Evolutionary conservation across 2,888 invertebrate species (phyloP).

Genomic region (Polyommatus icarus): DNA sequence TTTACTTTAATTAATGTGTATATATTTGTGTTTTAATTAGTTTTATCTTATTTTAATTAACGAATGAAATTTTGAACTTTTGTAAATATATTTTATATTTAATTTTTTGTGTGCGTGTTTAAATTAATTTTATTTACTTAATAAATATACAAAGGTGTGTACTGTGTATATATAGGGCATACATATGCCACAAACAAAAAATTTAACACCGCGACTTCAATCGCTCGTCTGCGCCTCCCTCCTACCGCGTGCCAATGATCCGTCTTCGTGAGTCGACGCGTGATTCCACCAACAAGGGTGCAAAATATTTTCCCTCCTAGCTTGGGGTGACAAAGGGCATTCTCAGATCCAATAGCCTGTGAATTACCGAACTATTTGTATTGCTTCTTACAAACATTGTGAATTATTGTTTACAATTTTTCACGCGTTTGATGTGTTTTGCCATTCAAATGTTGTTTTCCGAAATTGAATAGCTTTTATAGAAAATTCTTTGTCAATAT

Average conservation of each 20-base stretch:
- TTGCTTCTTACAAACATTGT: constrained; percentile 26
- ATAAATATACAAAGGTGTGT: no score
- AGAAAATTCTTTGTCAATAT: neutral
- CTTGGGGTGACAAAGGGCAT: constrained; percentile 56
- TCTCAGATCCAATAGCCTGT: constrained; percentile 35
- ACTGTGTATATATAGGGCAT: no score
- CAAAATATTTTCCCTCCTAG: constrained; percentile 68
- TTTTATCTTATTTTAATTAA: no score
- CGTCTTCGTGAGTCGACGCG: constrained; percentile 77
- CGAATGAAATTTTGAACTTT: no score
- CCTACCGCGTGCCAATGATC: constrained; percentile 66
- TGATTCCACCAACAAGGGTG: constrained; percentile 77
- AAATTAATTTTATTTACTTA: no score
- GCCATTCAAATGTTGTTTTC: neutral
- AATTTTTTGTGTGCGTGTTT: no score
- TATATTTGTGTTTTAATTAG: no score
- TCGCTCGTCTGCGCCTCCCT: constrained; percentile 48
- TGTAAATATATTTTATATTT: no score
- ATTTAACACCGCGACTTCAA: constrained; percentile 33
- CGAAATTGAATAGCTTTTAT: neutral
- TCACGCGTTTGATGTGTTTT: constrained; percentile 5
- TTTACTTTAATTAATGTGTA: no score
- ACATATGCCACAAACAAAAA: no score
- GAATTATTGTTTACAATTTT: constrained; percentile 9
- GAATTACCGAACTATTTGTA: constrained; percentile 35